Evolutionary conservation across 2,888 invertebrate genomes (phyloP).

Genomic region (Temnothorax ravouxi): DNA sequence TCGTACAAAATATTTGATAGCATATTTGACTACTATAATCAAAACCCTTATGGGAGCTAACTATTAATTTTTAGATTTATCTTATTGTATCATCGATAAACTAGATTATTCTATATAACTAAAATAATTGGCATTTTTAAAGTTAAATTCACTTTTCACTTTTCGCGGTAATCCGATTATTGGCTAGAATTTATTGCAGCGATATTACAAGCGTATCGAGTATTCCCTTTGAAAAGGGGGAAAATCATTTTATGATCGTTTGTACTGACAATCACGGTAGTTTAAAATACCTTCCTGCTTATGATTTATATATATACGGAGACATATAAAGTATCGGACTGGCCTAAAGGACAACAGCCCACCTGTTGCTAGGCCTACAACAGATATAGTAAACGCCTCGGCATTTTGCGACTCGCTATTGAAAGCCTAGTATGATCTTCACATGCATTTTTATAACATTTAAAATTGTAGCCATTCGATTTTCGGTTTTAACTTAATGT

Average conservation of each 20-base stretch:
- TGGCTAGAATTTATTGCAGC: background rate
- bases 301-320: conserved; percentile 8
- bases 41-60: background rate
- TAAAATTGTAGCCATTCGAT: background rate
- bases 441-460: background rate
- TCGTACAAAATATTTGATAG: background rate
- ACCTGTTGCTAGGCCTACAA: conserved; percentile 82
- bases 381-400: conserved; percentile 27
- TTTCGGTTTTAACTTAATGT: background rate
- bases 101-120: background rate
- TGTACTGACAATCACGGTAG: conserved; percentile 17
- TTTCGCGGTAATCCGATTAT: background rate
- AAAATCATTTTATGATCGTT: background rate
- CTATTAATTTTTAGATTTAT: background rate
- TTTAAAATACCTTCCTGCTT: conserved; percentile 27
- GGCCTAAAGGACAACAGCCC: conserved; percentile 76
- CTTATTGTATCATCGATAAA: background rate
- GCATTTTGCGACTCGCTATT: background rate
- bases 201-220: background rate
- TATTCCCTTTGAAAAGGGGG: background rate
- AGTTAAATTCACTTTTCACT: background rate
- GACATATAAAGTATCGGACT: conserved; percentile 28
- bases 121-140: conserved; percentile 7
- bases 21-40: background rate
- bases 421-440: background rate